phyloP scores from a whole-genome alignment of 2,113 vertebrate genomes.

The Parotia lawesii region DNA sequence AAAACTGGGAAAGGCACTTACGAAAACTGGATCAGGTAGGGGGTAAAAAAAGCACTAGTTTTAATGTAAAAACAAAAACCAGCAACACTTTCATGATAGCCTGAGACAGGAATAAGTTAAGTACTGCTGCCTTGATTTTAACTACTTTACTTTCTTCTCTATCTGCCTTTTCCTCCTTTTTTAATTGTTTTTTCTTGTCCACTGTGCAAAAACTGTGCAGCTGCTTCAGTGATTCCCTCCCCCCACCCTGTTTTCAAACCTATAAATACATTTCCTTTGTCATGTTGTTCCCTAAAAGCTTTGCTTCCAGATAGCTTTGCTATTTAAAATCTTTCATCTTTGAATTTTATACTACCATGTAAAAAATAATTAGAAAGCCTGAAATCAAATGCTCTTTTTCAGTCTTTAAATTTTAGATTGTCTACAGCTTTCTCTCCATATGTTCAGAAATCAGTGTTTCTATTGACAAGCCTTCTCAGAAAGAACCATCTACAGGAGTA shows the following conservation, averaged over 20 bases:
- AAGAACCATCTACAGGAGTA: background rate
- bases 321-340: background rate
- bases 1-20: slow-evolving; percentile 28
- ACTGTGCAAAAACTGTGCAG: background rate
- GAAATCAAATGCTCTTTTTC: background rate
- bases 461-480: background rate
- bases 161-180: background rate
- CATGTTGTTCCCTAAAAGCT: slow-evolving; percentile 22
- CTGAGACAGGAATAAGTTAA: background rate
- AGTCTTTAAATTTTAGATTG: background rate
- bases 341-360: background rate
- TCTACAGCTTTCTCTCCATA: background rate
- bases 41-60: background rate
- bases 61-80: background rate
- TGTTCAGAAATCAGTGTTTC: background rate
- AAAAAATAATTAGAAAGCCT: background rate
- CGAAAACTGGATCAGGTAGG: slow-evolving; percentile 1
- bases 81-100: background rate
- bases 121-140: background rate
- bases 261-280: slow-evolving; percentile 49
- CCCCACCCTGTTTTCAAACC: background rate
- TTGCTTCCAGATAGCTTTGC: slow-evolving; percentile 1
- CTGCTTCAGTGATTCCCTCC: background rate
- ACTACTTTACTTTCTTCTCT: background rate
- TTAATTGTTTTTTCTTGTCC: background rate